phyloP scores from a whole-genome alignment of 2,113 vertebrate species.

The Gymnocephalus cernua region DNA sequence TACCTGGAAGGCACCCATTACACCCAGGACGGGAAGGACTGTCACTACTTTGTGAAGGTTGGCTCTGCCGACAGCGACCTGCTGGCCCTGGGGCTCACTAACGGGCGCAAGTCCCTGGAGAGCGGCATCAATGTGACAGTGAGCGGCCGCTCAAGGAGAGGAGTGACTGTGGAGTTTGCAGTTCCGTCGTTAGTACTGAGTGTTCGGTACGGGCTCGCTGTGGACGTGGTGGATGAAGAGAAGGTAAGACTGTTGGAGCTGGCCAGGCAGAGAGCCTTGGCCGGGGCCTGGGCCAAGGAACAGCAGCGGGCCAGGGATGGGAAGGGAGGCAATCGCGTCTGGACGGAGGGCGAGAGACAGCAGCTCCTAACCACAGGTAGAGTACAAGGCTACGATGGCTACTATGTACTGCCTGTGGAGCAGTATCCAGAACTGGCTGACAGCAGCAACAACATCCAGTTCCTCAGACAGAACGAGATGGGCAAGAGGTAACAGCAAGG shows the following conservation, averaged over 20 bases:
- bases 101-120: slow-evolving; percentile 93
- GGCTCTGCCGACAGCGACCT: slow-evolving; percentile 94
- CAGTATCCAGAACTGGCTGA: slow-evolving; percentile 99
- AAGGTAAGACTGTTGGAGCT: slow-evolving; percentile 94
- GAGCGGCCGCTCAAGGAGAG: slow-evolving; percentile 92
- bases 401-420: slow-evolving; percentile 97
- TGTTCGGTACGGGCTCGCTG: slow-evolving; percentile 93
- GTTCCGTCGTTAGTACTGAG: slow-evolving; percentile 90
- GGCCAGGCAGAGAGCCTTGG: slow-evolving; percentile 94
- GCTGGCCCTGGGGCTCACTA: slow-evolving; percentile 92
- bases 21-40: slow-evolving; percentile 94
- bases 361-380: slow-evolving; percentile 94
- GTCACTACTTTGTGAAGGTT: slow-evolving; percentile 97
- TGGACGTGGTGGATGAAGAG: slow-evolving; percentile 95
- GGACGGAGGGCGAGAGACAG: slow-evolving; percentile 98
- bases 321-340: slow-evolving; percentile 94
- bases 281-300: slow-evolving; percentile 94
- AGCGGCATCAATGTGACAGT: slow-evolving; percentile 95
- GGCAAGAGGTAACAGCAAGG: slow-evolving; percentile 98
- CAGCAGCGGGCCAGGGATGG: slow-evolving; percentile 95
- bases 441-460: slow-evolving; percentile 99
- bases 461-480: slow-evolving; percentile 99
- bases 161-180: slow-evolving; percentile 95
- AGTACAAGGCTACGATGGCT: slow-evolving; percentile 98
- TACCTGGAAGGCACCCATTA: slow-evolving; percentile 98